Base-by-base conservation (phyloP, 2,113 vertebrate genomes). In the Prolemur simus region DNA sequence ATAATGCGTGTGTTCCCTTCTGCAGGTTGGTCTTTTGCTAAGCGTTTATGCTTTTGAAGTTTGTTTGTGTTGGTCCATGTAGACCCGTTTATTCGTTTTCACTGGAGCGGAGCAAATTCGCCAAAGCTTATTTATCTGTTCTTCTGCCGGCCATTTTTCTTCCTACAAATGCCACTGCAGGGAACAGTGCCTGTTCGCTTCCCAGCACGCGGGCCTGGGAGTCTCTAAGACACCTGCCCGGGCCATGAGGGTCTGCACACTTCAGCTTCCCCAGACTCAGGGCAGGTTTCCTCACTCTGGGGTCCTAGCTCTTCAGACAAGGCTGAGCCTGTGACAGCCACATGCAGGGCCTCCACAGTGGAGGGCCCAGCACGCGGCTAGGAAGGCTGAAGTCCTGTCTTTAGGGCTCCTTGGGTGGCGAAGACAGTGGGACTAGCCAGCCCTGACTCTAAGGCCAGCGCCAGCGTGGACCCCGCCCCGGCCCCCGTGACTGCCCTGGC, bases 201-300 rank as follows among this genome's bases (percentile, higher is more conserved):
- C 37, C 82, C 3, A 7, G 13, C 0, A 0, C 6, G 1, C 2
- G 1, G 0, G 4, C 25, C 1, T 7, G 39, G 18, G 29, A 32
- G 27, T 63, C 74, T 66, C 58, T 68, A 17, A 5, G 17, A 32
- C 23, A 0, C 23, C 5, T 56, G 78, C 47, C 71, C 54, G 1
- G 63, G 34, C 37, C 25, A 0, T 11, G 15, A 29, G 45, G 60
- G 27, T 39, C 10, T 23, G 39, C 29, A 21, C 29, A 8, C 49
- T 42, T 73, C 34, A 64, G 76, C 60, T 56, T 71, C 8, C 3
- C 49, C 20, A 9, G 32, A 6, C 21, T 23, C 1, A 58, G 64
- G 17, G 64, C 0, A 0, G n/a, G n/a, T 84, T 71, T 84, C 74
- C 11, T 63, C 32, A 34, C 4, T 17, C 25, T 8, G 15, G 11